Evolutionary conservation across 2,113 vertebrate species (phyloP), one percentile per base, ranked within the genome.

Genomic region (Rutilus rutilus): DNA sequence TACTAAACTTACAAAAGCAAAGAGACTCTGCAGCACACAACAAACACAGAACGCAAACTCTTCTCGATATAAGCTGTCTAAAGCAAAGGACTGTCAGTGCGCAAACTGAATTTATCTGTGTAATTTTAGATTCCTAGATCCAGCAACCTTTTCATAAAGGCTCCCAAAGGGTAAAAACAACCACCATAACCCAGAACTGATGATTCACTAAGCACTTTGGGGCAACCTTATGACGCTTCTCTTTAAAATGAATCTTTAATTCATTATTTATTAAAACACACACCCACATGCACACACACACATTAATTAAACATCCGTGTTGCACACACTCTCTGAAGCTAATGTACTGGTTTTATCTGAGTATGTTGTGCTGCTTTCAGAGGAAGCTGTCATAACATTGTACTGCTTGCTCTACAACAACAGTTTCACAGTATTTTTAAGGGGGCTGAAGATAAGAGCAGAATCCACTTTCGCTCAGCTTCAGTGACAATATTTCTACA

Each of bases 111-210:
- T 82, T 82, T 82, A 82, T 67, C 79, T 50, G 57, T 47, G 60
- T 65, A 67, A 82, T 82, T 82, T 83, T 67, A 71, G 47, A 83
- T 36, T 57, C 14, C 47, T 54, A 54, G 30, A 69, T 69, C 62
- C 27, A 71, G 81, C 81, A 54, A 83, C 45, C 64, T 83, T 71
- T 71, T 83, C 30, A 54, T 33, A 81, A 69, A 69, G 65, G 30
- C 62, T 71, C 81, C 81, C 81, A 83, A 36, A 71, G 81, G 80
- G 21, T 57, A 54, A 30, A 52, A 71, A 71, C 81, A 83, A 83
- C 47, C n/a, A 67, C 25, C 81, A 21, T 47, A 64, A 54, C 19
- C 36, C 45, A 83, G 47, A 82, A 69, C 81, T 52, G 81, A 71
- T 83, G 81, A 83, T 83, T 83, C 81, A 83, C 47, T 6, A n/a